Base-by-base conservation (phyloP, 2,888 invertebrate genomes). In the Diarsia mendica region DNA sequence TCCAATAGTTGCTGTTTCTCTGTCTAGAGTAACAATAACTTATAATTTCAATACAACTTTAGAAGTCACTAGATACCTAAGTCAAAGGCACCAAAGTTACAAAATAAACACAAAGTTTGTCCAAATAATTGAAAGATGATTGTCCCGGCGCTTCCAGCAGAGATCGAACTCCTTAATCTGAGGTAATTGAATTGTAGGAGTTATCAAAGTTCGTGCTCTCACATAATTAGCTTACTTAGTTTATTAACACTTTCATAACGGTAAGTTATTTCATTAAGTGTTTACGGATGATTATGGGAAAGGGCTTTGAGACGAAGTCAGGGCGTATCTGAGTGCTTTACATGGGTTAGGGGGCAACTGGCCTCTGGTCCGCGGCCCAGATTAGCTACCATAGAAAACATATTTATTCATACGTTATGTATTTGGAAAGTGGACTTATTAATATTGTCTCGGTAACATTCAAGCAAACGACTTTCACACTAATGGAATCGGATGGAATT, bases 201-300 rank as follows among this genome's bases (percentile, higher is more conserved):
- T 81, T 83, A 77, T 77, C 65, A 49, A 85, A 85, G 60, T 85
- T 74, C 2, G 58, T 61, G 67, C 61, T 53, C n/a, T 49, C 60
- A 66, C 53, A 60, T 84, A 72, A 83, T 81, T 82, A 74, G 60
- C 65, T 71, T 69, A 85, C 74, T 85, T 48, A 67, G 66, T 72
- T 77, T 48, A 81, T 77, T 69, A 85, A 67, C 77, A 85, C 70
- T 81, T 85, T 73, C 77, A 81, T 73, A 73, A 80, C 67, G 2
- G 58, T 69, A 61, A 66, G 23, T 82, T 72, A 63, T 67, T 66
- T 55, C 60, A 80, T 67, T 1, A 71, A 71, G 18, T 70, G 23
- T 49, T 61, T 46, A 20, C 18, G 23, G 3, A 3, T 65, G 20
- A 48, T 69, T 72, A 3, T 44, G 18, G 15, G n/a, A 23, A 44